phyloP scores from a whole-genome alignment of 2,113 vertebrate species.

The Pleuronectes platessa region DNA sequence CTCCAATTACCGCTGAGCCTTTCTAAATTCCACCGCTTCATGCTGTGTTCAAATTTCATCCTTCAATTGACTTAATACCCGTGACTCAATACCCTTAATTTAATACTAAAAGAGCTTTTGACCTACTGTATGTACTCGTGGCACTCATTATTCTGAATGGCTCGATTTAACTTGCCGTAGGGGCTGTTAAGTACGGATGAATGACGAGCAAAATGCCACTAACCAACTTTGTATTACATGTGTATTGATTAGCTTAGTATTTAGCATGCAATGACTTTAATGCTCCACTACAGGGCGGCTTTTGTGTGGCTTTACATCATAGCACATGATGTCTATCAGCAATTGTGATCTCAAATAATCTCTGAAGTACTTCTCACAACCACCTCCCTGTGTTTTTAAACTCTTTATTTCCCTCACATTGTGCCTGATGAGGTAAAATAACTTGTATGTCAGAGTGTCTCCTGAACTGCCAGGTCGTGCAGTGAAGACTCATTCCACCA shows the following conservation, averaged over 20 bases:
- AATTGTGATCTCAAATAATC: conserved; percentile 12
- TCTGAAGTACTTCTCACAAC: not conserved
- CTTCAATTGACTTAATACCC: conserved; percentile 66
- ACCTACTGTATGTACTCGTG: conserved; percentile 40
- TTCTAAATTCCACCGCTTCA: conserved; percentile 50
- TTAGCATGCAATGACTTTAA: conserved; percentile 15
- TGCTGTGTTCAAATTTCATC: conserved; percentile 57
- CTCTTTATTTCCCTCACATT: no score
- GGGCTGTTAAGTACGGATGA: conserved; percentile 26
- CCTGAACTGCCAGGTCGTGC: conserved; percentile 30
- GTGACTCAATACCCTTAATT: conserved; percentile 57
- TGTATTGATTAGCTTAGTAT: conserved; percentile 46
- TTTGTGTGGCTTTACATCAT: conserved; percentile 1
- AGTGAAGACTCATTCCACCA: conserved; percentile 29
- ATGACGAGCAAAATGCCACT: conserved; percentile 35
- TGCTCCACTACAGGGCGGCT: not conserved
- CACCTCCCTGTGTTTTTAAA: no score
- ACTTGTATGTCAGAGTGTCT: conserved; percentile 37
- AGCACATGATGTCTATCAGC: not conserved
- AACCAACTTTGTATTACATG: conserved; percentile 27
- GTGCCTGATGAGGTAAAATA: conserved; percentile 20
- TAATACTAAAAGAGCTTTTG: conserved; percentile 63
- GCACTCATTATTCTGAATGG: conserved; percentile 50
- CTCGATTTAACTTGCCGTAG: conserved; percentile 45
- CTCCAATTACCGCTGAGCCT: conserved; percentile 43